These are phyloP conservation scores for Lordiphosa fenestrarum DNA, from an alignment of 2,888 invertebrate species.

Conservation along the genomic window DNA sequence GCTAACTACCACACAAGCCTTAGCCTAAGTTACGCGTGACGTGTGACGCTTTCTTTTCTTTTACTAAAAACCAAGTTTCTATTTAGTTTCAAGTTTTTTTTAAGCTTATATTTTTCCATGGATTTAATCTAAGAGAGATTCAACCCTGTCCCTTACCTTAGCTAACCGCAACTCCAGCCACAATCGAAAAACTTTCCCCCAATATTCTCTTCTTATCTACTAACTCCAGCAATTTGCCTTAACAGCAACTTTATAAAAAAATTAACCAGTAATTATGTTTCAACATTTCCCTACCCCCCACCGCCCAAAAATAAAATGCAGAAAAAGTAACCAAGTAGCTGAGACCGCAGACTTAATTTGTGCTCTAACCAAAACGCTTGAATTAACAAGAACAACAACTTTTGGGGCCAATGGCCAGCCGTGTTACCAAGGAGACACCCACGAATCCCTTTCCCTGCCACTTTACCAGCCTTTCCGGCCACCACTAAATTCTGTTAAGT, in stretches of 20 bases:
- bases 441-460: neutral
- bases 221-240: neutral
- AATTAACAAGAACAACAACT: constrained; percentile 66
- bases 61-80: too few relatives aligned
- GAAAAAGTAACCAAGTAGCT: constrained; percentile 32
- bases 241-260: constrained; percentile 34
- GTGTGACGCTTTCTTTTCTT: too few relatives aligned
- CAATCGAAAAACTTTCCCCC: constrained; percentile 6
- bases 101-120: too few relatives aligned
- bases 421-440: constrained; percentile 18
- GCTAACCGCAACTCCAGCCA: too few relatives aligned
- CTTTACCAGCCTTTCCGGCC: constrained; percentile 20
- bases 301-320: constrained; percentile 7
- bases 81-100: too few relatives aligned
- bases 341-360: constrained; percentile 57
- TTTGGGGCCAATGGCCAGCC: constrained; percentile 41
- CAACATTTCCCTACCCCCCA: constrained; percentile 1
- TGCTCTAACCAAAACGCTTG: constrained; percentile 62
- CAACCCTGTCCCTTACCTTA: too few relatives aligned
- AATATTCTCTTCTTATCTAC: constrained; percentile 1
- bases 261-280: constrained; percentile 68
- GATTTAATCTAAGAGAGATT: too few relatives aligned
- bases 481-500: constrained; percentile 68
- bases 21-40: too few relatives aligned
- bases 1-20: too few relatives aligned